Evolutionary conservation across 1,140 invertebrate genomes (phyloP), one percentile per base, ranked within the genome.

Genomic region (Theocolax elegans): DNA sequence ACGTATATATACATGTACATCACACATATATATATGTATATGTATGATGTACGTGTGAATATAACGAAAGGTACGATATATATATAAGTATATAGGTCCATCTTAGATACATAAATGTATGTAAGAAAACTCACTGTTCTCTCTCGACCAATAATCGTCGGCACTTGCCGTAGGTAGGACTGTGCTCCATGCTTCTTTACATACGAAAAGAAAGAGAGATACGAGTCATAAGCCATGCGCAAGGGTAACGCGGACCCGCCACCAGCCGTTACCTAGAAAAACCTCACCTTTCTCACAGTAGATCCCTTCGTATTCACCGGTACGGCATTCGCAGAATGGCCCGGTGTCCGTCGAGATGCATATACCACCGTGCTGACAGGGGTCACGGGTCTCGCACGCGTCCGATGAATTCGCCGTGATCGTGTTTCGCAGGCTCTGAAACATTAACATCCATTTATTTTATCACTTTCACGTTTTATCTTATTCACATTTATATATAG

Each of bases 301-400:
- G 74, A 92, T 90, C 51, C 97, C 97, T 81, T 96, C 93, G 83
- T 93, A 98, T 80, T 97, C 94, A 10, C 94, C 91, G 77, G 92
- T 92, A 35, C 94, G 88, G 81, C 97, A 98, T 83, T 98, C 95
- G 87, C 97, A 99, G 77, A 95, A 91, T 42, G 96, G 93, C 15
- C 96, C 96, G 67, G 90, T 92, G 86, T 98, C 96, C 7, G 95
- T 97, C 66, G 93, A 95, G 84, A 97, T 96, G 86, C 96, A 98
- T 74, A 95, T 93, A 23, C 96, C 96, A 19, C 93, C 94, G 80
- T 98, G 94, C 82, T 95, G 92, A 86, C 96, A 98, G 1, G 95
- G 95, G 85, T 96, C 94, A 48, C 92, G 90, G 2, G 91, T 89
- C 80, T 95, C 93, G 80, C 95, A 97, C 7, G 93, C 92, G 79